Evolutionary conservation across 2,113 vertebrate species (phyloP), one percentile per base, ranked within the genome.

Genomic region (Xiphias gladius): DNA sequence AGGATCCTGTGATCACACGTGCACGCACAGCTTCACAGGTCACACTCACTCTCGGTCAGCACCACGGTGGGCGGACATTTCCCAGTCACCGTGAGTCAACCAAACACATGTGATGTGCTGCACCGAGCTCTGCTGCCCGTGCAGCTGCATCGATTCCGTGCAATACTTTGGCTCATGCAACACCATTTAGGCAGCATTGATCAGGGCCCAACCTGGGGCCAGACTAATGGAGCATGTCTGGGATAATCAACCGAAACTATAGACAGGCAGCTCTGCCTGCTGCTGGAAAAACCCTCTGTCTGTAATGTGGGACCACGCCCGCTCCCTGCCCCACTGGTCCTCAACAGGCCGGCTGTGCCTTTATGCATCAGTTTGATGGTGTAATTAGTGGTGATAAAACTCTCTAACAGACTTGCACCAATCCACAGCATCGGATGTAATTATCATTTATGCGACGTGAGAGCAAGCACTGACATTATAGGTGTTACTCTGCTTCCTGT

Each of bases 171-270:
- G 39, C 73, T 79, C 57, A 87, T 88, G 85, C 84, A 76, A 73
- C 80, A 80, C 37, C 72, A 82, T 88, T 92, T 87, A 86, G 71
- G 76, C 65, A 1, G 8, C 76, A 91, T 88, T 50, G 89, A 91
- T 88, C 73, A 0, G 37, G 54, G 62, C 69, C 76, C 82, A 89
- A 87, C 77, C 79, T 80, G 88, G 80, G 86, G 73, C 89, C 86
- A 28, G 43, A 54, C 80, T 91, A 77, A 86, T 81, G 81, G 86
- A 82, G 72, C 76, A 58, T 48, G 81, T 89, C 83, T 83, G 76
- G 63, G 41, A 80, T 85, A 76, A 89, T 87, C 74, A 88, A 84
- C 26, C 55, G 43, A 2, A 63, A 54, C 73, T 69, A 70, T 39
- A 71, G 70, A 73, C 78, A 26, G 63, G 64, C 79, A 75, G 83